Evolutionary conservation across 2,113 vertebrate genomes (phyloP).

Genomic region (Cichladusa arquata): DNA sequence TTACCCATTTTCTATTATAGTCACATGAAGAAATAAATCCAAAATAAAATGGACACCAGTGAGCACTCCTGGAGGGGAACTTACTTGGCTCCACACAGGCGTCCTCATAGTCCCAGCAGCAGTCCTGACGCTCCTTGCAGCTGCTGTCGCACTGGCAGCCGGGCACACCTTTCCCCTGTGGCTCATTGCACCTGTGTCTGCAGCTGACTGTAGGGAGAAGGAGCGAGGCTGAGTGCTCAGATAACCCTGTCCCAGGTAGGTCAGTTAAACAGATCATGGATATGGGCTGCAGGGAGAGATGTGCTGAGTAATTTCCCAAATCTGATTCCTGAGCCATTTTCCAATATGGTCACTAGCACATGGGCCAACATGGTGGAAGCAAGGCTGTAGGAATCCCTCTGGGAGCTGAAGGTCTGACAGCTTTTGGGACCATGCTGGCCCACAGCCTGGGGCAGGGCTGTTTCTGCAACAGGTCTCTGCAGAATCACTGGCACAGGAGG

Average conservation of each 20-base stretch:
- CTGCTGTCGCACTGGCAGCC: slow-evolving; percentile 64
- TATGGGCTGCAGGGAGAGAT: background rate
- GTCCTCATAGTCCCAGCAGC: slow-evolving; percentile 77
- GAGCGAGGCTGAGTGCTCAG: background rate
- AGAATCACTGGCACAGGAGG: background rate
- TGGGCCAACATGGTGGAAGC: rapidly evolving
- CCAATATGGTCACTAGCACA: background rate
- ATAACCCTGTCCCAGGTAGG: background rate
- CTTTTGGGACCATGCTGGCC: background rate
- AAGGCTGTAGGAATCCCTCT: background rate
- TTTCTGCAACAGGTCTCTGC: background rate
- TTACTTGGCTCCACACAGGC: slow-evolving; percentile 72
- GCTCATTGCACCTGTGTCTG: slow-evolving; percentile 66
- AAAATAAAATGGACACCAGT: background rate
- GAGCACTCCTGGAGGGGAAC: background rate
- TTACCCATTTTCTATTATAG: background rate
- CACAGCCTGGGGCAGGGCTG: background rate
- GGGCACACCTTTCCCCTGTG: rapidly evolving
- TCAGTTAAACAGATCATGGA: background rate
- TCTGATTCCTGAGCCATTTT: rapidly evolving
- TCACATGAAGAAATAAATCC: background rate
- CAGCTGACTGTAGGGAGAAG: slow-evolving; percentile 69
- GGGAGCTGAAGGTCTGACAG: background rate
- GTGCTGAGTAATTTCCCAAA: background rate
- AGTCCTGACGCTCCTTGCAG: slow-evolving; percentile 55